A percentile compares a stretch with the other conserved stretches of the same genome.
Evolutionary conservation across 2,113 vertebrate species (phyloP).

Genomic region (Gadus chalcogrammus): DNA sequence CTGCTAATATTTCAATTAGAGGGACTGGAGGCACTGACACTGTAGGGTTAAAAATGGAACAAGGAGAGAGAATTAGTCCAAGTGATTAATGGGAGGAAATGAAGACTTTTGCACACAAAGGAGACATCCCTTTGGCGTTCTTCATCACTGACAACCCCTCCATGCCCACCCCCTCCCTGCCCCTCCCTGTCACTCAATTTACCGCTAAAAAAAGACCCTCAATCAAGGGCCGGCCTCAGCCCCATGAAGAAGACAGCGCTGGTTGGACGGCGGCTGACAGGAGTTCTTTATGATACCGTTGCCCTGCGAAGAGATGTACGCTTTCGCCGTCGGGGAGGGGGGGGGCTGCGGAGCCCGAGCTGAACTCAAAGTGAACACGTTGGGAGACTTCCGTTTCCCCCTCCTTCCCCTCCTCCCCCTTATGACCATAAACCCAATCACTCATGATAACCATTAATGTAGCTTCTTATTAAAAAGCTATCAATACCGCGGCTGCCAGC

Average conservation of each 20-base stretch:
- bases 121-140: conserved; percentile 62
- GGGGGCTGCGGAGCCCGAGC: background rate
- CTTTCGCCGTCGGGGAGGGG: conserved; percentile 10
- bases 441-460: conserved; percentile 79
- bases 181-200: conserved; percentile 51
- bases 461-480: conserved; percentile 82
- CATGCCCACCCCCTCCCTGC: conserved; percentile 29
- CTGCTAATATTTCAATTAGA: conserved; percentile 83
- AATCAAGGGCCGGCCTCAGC: conserved; percentile 17
- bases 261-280: no score
- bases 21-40: conserved; percentile 72
- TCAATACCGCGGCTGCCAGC: conserved; percentile 75
- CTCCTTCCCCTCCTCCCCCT: conserved; percentile 63
- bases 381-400: conserved; percentile 62
- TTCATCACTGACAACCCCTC: conserved; percentile 66
- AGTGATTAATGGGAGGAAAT: conserved; percentile 79
- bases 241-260: no score
- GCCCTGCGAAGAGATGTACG: no score
- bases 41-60: conserved; percentile 78
- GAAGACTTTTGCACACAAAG: conserved; percentile 68
- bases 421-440: conserved; percentile 78
- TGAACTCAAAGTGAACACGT: conserved; percentile 67
- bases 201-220: conserved; percentile 32
- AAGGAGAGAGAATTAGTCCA: conserved; percentile 70
- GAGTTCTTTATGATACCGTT: no score